phyloP scores from a whole-genome alignment of 2,113 vertebrate genomes.

The Actenoides lindsayi region DNA sequence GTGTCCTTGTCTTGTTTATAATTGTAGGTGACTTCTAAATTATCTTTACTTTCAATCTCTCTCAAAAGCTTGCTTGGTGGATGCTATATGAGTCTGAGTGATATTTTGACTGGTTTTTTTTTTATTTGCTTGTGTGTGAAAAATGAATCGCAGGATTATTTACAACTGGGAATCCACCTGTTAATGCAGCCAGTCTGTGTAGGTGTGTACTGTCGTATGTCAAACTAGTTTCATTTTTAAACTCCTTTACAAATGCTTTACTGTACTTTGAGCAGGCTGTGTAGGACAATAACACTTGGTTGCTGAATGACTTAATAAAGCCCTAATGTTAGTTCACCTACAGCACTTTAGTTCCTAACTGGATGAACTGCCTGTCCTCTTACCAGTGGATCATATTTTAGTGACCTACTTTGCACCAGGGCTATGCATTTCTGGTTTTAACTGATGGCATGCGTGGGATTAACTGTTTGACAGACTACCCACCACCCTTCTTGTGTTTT shows the following conservation, averaged over 20 bases:
- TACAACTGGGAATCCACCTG: slow-evolving; percentile 62
- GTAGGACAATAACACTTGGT: slow-evolving; percentile 53
- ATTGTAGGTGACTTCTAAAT: slow-evolving; percentile 61
- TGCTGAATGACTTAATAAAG: slow-evolving; percentile 68
- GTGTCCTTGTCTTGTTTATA: slow-evolving; percentile 54
- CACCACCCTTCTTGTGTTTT: background rate
- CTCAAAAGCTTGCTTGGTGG: slow-evolving; percentile 65
- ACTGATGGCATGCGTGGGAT: background rate
- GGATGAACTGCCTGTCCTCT: slow-evolving; percentile 52
- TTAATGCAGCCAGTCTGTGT: slow-evolving; percentile 58
- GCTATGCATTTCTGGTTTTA: background rate
- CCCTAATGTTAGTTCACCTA: slow-evolving; percentile 54
- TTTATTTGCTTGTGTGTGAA: slow-evolving; percentile 66
- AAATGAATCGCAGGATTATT: slow-evolving; percentile 59
- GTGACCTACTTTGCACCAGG: slow-evolving; percentile 7
- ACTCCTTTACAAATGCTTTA: slow-evolving; percentile 61
- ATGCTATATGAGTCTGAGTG: slow-evolving; percentile 64
- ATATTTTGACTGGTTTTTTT: slow-evolving; percentile 68
- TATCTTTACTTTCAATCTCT: slow-evolving; percentile 45
- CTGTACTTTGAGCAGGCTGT: slow-evolving; percentile 53
- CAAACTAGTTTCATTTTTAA: slow-evolving; percentile 62
- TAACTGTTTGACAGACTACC: background rate
- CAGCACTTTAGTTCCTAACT: slow-evolving; percentile 52
- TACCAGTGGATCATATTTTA: background rate
- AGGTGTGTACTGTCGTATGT: slow-evolving; percentile 64